These are phyloP conservation scores for Stenolophus ochropezus DNA, from an alignment of 2,888 invertebrate species.

Conservation along the genomic window DNA sequence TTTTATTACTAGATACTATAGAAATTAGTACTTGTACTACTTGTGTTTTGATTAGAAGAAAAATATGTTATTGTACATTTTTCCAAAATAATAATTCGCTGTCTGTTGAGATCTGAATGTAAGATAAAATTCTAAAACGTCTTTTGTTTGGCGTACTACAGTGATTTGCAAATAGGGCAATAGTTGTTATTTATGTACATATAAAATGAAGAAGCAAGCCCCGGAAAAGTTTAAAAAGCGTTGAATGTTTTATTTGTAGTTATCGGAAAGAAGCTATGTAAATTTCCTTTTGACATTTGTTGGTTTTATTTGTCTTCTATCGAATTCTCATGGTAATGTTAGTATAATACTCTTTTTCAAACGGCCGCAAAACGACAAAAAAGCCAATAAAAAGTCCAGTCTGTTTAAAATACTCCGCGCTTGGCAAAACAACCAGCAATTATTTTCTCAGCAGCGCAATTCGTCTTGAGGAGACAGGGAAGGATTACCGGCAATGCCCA, in stretches of 20 bases:
- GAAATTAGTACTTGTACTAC: no score
- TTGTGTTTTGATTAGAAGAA: no score
- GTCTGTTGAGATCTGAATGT: no score
- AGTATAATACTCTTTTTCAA: slow-evolving; percentile 32
- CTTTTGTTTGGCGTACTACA: no score
- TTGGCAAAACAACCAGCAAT: slow-evolving; percentile 42
- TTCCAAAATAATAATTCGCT: no score
- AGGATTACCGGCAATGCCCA: slow-evolving; percentile 30
- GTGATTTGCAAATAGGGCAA: no score
- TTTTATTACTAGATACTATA: no score
- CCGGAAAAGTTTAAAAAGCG: background rate
- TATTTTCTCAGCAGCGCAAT: slow-evolving; percentile 45
- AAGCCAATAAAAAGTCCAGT: slow-evolving; percentile 25
- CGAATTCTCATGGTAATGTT: slow-evolving; percentile 29
- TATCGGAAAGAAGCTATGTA: slow-evolving; percentile 19
- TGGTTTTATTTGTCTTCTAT: slow-evolving; percentile 15
- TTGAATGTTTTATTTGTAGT: slow-evolving; percentile 12
- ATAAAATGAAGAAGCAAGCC: background rate
- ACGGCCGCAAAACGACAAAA: slow-evolving; percentile 29
- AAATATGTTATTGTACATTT: no score
- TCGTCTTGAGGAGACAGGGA: slow-evolving; percentile 39
- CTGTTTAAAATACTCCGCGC: slow-evolving; percentile 20
- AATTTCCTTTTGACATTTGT: slow-evolving; percentile 32
- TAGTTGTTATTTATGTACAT: background rate
- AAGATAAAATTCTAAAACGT: no score